Conservation (phyloP, 2,113 vertebrate genomes). For the Morone saxatilis region DNA sequence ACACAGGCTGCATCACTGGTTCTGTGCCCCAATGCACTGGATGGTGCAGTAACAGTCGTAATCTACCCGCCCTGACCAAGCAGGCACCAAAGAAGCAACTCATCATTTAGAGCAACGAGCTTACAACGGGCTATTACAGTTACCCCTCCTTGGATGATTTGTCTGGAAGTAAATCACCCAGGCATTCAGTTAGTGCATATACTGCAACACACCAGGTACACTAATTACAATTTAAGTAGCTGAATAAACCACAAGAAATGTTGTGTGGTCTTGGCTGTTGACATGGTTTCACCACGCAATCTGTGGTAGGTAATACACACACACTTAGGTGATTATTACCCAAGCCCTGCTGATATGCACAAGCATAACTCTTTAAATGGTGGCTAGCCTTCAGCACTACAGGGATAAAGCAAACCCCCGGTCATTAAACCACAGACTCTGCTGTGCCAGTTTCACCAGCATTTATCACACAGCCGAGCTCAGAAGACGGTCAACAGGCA, state of each 20-base stretch:
- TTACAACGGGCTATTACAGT: neutral
- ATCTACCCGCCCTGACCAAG: neutral
- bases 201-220: conserved; percentile 45
- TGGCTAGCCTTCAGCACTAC: conserved; percentile 34
- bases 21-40: neutral
- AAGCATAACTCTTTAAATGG: conserved; percentile 42
- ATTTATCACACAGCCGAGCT: conserved; percentile 35
- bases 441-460: conserved; percentile 26
- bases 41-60: neutral
- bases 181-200: conserved; percentile 14
- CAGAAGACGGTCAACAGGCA: conserved; percentile 35
- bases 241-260: conserved; percentile 41
- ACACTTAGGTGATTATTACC: conserved; percentile 22
- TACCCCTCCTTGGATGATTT: conserved; percentile 12
- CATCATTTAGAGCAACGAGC: neutral
- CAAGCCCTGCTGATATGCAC: conserved; percentile 33
- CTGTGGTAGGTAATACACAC: conserved; percentile 71
- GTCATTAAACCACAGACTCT: conserved; percentile 52
- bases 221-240: conserved; percentile 39
- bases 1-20: neutral
- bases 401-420: conserved; percentile 27
- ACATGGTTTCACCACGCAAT: conserved; percentile 46
- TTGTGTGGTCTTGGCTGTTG: conserved; percentile 62
- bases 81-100: neutral
- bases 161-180: conserved; percentile 31